These are phyloP conservation scores for Orussus abietinus DNA, from an alignment of 1,140 invertebrate species.

Conservation along the genomic window DNA sequence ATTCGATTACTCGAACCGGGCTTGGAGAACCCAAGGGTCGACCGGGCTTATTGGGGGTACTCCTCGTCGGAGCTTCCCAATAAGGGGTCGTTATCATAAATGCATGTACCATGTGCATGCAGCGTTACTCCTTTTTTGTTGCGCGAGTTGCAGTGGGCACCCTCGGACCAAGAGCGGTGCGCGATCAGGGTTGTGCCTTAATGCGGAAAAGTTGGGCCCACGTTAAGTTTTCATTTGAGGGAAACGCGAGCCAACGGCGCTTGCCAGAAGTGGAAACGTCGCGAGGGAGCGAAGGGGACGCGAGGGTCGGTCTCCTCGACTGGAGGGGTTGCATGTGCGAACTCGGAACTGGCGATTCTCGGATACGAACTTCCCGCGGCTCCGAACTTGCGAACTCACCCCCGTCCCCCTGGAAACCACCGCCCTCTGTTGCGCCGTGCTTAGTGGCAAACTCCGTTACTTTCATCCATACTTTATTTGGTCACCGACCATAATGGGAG, in stretches of 20 bases:
- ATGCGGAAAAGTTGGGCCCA: too few species aligned
- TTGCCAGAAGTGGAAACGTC: slow-evolving; percentile 29
- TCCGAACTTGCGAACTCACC: slow-evolving; percentile 30
- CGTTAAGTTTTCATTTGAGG: slow-evolving; percentile 38
- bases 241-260: slow-evolving; percentile 26
- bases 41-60: too few species aligned
- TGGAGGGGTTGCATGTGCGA: slow-evolving; percentile 11
- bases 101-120: too few species aligned
- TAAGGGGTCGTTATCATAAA: too few species aligned
- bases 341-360: slow-evolving; percentile 21
- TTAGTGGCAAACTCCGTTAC: slow-evolving; percentile 14
- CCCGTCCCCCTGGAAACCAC: slow-evolving; percentile 8
- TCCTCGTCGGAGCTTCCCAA: too few species aligned
- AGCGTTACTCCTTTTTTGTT: too few species aligned
- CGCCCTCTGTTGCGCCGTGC: slow-evolving; percentile 7
- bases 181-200: too few species aligned
- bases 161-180: too few species aligned
- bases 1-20: too few species aligned
- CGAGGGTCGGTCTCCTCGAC: neutral
- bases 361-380: slow-evolving; percentile 24
- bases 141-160: too few species aligned
- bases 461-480: slow-evolving; percentile 37
- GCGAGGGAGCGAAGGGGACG: neutral
- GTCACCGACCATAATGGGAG: slow-evolving; percentile 4
- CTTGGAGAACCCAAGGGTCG: too few species aligned